A percentile compares a stretch with the other conserved stretches of the same genome.
Conservation (phyloP, 2,797 vertebrate species). For the Dermochelys coriacea region DNA sequence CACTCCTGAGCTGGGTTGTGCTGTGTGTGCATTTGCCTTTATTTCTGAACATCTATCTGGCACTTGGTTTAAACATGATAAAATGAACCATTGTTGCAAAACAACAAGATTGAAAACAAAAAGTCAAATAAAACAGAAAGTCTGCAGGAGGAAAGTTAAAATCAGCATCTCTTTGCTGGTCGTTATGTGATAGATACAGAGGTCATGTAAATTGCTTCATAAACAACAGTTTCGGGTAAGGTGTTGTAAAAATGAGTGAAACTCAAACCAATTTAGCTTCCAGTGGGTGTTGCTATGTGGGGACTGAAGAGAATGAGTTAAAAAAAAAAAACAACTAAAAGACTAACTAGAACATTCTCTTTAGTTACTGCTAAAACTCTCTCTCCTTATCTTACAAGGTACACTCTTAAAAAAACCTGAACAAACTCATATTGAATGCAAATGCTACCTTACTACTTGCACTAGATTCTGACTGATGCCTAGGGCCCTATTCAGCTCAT, state of each 20-base stretch:
- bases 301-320: background rate
- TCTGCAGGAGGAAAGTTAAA: background rate
- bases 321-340: background rate
- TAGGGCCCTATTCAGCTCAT: fast-evolving
- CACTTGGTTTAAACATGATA: background rate
- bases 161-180: background rate
- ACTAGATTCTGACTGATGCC: background rate
- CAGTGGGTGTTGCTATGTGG: fast-evolving
- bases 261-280: background rate
- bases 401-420: background rate
- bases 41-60: background rate
- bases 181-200: background rate
- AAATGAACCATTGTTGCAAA: background rate
- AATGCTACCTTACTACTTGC: background rate
- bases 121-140: background rate
- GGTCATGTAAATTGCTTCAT: background rate
- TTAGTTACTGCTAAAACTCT: background rate
- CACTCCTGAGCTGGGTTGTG: background rate
- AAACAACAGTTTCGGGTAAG: background rate
- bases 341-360: background rate
- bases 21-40: background rate
- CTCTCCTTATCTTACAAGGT: background rate
- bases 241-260: background rate
- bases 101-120: background rate
- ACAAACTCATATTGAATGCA: background rate